A percentile compares a stretch with the other conserved stretches of the same genome.
phyloP scores from a whole-genome alignment of 2,888 invertebrate genomes.

The Choreutis nemorana region DNA sequence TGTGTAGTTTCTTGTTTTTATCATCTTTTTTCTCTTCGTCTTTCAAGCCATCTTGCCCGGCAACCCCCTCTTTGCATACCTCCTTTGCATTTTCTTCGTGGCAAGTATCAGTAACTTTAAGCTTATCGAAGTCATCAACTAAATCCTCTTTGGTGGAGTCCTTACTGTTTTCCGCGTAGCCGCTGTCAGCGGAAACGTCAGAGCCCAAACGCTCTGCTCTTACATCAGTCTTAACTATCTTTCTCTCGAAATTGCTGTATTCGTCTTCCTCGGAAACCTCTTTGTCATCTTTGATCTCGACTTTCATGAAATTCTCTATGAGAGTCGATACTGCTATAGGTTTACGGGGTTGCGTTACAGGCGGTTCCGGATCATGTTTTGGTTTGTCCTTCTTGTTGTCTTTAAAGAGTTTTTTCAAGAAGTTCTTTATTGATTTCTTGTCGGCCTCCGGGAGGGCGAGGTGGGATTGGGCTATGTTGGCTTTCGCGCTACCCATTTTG shows the following conservation, averaged over 20 bases:
- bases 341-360: conserved; percentile 10
- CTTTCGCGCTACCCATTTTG: conserved; percentile 41
- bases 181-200: conserved; percentile 45
- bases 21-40: too few species aligned
- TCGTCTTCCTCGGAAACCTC: conserved; percentile 23
- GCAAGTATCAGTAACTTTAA: too few species aligned
- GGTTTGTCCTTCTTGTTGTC: conserved; percentile 17
- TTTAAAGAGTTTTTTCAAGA: conserved; percentile 17
- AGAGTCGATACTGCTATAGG: conserved; percentile 19
- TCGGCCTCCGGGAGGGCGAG: conserved; percentile 30
- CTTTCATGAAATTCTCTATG: conserved; percentile 23
- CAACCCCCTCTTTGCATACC: too few species aligned
- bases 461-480: conserved; percentile 19
- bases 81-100: too few species aligned
- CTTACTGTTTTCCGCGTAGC: conserved; percentile 27
- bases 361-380: conserved; percentile 18
- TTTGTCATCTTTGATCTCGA: conserved; percentile 15
- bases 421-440: conserved; percentile 27
- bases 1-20: too few species aligned
- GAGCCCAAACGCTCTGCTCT: conserved; percentile 29
- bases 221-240: conserved; percentile 27
- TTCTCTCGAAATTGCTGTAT: conserved; percentile 27
- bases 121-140: too few species aligned
- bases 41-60: too few species aligned
- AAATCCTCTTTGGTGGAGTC: conserved; percentile 16